phyloP scores from a whole-genome alignment of 2,888 invertebrate genomes.

The Eupithecia vulgata region DNA sequence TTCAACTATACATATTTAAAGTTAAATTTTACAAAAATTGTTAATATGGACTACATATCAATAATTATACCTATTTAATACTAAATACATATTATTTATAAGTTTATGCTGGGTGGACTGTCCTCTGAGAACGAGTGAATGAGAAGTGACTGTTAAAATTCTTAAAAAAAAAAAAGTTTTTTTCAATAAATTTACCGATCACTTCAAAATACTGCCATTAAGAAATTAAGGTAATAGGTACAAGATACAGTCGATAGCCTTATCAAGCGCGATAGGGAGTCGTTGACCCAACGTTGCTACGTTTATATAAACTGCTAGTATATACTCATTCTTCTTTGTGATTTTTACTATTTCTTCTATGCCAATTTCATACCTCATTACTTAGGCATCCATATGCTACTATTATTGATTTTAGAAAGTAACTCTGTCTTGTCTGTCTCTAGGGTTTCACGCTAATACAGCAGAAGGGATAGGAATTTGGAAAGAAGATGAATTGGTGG shows the following conservation, averaged over 20 bases:
- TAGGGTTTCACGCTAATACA: not conserved
- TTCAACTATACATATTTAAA: too few relatives aligned
- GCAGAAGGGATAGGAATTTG: not conserved
- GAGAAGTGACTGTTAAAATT: too few relatives aligned
- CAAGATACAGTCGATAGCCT: slow-evolving; percentile 54
- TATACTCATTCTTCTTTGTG: not conserved
- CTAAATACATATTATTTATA: too few relatives aligned
- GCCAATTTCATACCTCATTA: not conserved
- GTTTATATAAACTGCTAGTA: not conserved
- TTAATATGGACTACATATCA: too few relatives aligned
- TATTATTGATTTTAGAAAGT: not conserved
- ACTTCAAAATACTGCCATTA: slow-evolving; percentile 43
- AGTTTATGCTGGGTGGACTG: too few relatives aligned
- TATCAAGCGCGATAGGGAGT: slow-evolving; percentile 57
- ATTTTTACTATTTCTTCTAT: not conserved
- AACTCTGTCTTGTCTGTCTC: not conserved
- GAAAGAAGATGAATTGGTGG: not conserved
- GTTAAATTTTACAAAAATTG: too few relatives aligned
- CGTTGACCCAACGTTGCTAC: slow-evolving; percentile 48
- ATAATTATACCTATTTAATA: too few relatives aligned
- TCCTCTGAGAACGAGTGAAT: too few relatives aligned
- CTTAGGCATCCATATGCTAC: not conserved
- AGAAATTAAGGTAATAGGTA: slow-evolving; percentile 60
- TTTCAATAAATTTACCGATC: not conserved
- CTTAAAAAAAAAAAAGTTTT: too few relatives aligned